phyloP scores from a whole-genome alignment of 2,888 invertebrate genomes.

The Aspidiotus destructor region DNA sequence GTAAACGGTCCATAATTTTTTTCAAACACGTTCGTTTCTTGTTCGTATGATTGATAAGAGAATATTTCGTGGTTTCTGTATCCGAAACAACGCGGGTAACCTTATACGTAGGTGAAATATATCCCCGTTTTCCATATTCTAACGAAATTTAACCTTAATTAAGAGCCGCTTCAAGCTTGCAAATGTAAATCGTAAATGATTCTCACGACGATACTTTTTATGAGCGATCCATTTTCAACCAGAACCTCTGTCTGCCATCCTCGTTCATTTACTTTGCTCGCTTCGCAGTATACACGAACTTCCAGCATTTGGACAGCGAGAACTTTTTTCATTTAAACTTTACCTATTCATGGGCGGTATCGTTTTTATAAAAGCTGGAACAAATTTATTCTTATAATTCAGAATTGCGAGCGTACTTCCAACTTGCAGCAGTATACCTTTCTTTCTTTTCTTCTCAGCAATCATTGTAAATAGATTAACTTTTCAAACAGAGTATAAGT shows the following conservation, averaged over 20 bases:
- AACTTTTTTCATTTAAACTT: conserved; percentile 26
- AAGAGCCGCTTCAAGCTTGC: neutral
- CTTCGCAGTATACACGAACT: conserved; percentile 1
- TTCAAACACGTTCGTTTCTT: too few relatives aligned
- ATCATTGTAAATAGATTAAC: neutral
- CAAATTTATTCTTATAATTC: conserved; percentile 1
- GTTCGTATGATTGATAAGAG: too few relatives aligned
- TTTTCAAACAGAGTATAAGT: neutral
- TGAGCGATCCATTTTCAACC: neutral
- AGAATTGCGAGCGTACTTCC: neutral
- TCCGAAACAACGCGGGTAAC: too few relatives aligned
- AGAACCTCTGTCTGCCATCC: neutral
- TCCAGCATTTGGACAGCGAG: conserved; percentile 18
- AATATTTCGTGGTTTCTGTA: too few relatives aligned
- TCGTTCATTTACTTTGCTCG: neutral
- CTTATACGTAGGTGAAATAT: neutral
- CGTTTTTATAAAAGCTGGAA: neutral
- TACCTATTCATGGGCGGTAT: conserved; percentile 17
- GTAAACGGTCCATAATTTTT: too few relatives aligned
- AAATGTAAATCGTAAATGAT: neutral
- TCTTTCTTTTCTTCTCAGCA: neutral
- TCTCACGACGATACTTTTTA: conserved; percentile 40
- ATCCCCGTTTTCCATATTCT: neutral
- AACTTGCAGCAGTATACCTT: neutral
- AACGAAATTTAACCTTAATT: conserved; percentile 1